phyloP scores from a whole-genome alignment of 2,113 vertebrate genomes.

The Triplophysa dalaica region DNA sequence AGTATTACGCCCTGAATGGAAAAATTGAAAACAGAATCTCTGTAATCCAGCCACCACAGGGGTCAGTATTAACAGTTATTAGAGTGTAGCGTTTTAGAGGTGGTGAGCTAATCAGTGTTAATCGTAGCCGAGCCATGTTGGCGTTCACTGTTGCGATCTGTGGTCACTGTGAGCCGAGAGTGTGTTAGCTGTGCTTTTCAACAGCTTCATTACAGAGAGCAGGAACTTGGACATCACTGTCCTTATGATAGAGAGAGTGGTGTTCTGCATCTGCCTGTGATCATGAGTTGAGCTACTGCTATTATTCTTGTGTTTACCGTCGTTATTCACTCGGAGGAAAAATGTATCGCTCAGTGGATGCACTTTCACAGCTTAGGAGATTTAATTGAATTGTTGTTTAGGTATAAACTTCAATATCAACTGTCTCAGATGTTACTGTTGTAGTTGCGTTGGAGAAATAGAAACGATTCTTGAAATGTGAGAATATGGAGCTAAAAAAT shows the following conservation, averaged over 20 bases:
- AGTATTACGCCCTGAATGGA: slow-evolving; percentile 1
- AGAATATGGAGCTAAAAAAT: too few relatives aligned
- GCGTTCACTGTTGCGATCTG: slow-evolving; percentile 16
- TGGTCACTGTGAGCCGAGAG: slow-evolving; percentile 12
- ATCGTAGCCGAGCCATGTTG: slow-evolving; percentile 10
- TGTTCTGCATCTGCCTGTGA: not conserved
- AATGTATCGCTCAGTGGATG: too few relatives aligned
- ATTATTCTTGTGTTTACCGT: not conserved
- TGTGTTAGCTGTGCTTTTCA: not conserved
- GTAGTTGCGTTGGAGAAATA: too few relatives aligned
- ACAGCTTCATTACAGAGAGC: slow-evolving; percentile 16
- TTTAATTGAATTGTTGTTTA: too few relatives aligned
- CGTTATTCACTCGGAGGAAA: not conserved
- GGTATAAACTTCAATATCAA: too few relatives aligned
- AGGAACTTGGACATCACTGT: not conserved
- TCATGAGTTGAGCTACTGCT: not conserved
- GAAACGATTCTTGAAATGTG: too few relatives aligned
- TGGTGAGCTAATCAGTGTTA: slow-evolving; percentile 42
- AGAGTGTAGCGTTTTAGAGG: slow-evolving; percentile 25
- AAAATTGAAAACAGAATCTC: slow-evolving; percentile 29
- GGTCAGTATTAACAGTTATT: slow-evolving; percentile 35
- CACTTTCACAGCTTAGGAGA: too few relatives aligned
- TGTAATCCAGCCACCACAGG: not conserved
- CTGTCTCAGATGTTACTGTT: too few relatives aligned
- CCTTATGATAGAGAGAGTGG: slow-evolving; percentile 26